Evolutionary conservation across 2,797 vertebrate genomes (phyloP).

Genomic region (Rhincodon typus): DNA sequence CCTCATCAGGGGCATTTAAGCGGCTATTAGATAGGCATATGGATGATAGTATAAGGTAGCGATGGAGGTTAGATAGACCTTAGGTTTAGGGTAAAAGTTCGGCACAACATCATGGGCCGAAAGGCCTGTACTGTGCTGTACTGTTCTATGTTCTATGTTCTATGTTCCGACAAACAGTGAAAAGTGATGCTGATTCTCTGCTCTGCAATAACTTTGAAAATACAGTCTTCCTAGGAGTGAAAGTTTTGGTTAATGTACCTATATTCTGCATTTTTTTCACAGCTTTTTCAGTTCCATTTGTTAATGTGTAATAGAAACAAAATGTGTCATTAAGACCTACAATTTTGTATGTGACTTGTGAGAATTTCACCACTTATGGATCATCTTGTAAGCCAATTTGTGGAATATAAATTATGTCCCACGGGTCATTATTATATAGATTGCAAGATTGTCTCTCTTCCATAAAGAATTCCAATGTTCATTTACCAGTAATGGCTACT

Average conservation of each 20-base stretch:
- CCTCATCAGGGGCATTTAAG: too few species aligned
- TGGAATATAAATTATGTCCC: neutral
- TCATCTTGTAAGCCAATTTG: neutral
- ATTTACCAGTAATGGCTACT: neutral
- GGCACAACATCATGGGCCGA: too few species aligned
- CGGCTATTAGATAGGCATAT: too few species aligned
- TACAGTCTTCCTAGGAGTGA: neutral
- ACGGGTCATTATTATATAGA: neutral
- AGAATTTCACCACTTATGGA: neutral
- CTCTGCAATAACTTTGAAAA: neutral
- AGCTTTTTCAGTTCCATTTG: neutral
- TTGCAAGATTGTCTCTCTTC: neutral
- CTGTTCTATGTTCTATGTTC: too few species aligned
- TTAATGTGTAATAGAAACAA: neutral
- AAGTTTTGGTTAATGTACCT: neutral
- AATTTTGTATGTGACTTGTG: neutral
- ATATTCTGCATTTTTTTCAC: neutral
- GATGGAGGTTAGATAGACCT: too few species aligned
- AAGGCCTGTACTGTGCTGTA: too few species aligned
- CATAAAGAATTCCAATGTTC: neutral
- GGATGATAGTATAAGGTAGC: too few species aligned
- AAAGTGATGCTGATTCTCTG: neutral
- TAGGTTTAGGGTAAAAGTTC: too few species aligned
- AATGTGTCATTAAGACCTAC: neutral
- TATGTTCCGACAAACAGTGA: too few species aligned